Evolutionary conservation across 1,140 invertebrate species (phyloP), one percentile per base, ranked within the genome.

Genomic region (Tetramorium alpestre): DNA sequence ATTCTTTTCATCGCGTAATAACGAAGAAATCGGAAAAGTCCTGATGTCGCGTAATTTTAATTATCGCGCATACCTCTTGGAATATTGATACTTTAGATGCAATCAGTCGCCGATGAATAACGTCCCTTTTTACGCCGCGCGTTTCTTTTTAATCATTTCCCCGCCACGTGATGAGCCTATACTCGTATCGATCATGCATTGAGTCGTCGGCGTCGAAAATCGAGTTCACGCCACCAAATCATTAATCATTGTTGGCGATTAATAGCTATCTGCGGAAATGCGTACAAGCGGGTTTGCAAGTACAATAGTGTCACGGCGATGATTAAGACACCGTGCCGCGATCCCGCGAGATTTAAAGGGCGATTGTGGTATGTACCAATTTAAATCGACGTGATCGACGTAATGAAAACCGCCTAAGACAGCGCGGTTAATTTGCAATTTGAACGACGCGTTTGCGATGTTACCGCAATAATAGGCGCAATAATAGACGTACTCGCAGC

Each of bases 251-350:
- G 64, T 16, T 41, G 76, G n/a, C 86, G 75, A 88, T 90, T 90
- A 90, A 90, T 90, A 82, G 86, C 86, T 82, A 88, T 88, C 90
- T 47, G 69, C 89, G 87, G 89, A 90, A 90, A 89, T 90, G 60
- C 75, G 89, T 88, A 80, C 86, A 78, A 85, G 41, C 69, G 67
- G 87, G 72, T 81, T 38, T 84, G 88, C 60, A 90, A 90, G 89
- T 84, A 89, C 85, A 89, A 89, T 88, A 76, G 64, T 84, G 89
- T 84, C 89, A 85, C 33, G 86, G 69, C 33, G 64, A 73, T 90
- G 89, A 90, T 90, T 90, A 88, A 90, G 89, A 90, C 60, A 81
- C 33, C 86, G 13, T 8, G 22, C 18, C 28, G 10, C 38, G 58
- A 60, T 70, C 78, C 38, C 33, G 41, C 58, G 22, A 22, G 60